Conservation (phyloP, 2,888 invertebrate species). For the Microchrysa polita region DNA sequence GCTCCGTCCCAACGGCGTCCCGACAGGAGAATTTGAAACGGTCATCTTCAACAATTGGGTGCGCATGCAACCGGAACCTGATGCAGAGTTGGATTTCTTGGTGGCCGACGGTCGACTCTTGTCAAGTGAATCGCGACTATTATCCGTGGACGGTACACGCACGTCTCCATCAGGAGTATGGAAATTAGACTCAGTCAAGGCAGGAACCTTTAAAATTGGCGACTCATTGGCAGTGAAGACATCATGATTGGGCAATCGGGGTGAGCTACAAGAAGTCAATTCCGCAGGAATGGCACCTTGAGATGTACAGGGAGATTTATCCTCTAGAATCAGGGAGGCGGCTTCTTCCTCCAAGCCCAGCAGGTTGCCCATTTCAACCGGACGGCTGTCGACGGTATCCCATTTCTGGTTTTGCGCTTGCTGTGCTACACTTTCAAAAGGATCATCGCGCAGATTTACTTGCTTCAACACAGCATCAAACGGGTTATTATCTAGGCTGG, state of each 20-base stretch:
- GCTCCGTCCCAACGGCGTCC: slow-evolving; percentile 51
- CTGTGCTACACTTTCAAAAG: slow-evolving; percentile 54
- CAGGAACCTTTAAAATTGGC: not conserved
- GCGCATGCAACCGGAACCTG: slow-evolving; percentile 12
- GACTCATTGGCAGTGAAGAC: not conserved
- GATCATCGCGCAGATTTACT: slow-evolving; percentile 54
- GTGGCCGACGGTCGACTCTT: not conserved
- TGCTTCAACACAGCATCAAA: slow-evolving; percentile 55
- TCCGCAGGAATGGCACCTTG: slow-evolving; percentile 19
- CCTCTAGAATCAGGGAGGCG: not conserved
- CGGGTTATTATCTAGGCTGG: slow-evolving; percentile 56
- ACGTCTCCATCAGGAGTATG: not conserved
- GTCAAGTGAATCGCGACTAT: slow-evolving; percentile 4
- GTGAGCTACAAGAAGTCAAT: slow-evolving; percentile 12
- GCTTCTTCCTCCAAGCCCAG: slow-evolving; percentile 19
- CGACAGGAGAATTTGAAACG: slow-evolving; percentile 54
- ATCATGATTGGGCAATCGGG: not conserved
- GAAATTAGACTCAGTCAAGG: not conserved
- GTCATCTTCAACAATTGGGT: slow-evolving; percentile 54
- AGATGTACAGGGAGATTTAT: not conserved
- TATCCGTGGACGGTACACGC: not conserved
- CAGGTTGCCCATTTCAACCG: slow-evolving; percentile 22
- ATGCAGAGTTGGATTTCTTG: not conserved
- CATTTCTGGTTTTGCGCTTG: slow-evolving; percentile 52
- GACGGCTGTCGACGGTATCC: not conserved